These are phyloP conservation scores for Hyperoplus lanceolatus DNA, from an alignment of 2,797 vertebrate species.

Conservation along the genomic window DNA sequence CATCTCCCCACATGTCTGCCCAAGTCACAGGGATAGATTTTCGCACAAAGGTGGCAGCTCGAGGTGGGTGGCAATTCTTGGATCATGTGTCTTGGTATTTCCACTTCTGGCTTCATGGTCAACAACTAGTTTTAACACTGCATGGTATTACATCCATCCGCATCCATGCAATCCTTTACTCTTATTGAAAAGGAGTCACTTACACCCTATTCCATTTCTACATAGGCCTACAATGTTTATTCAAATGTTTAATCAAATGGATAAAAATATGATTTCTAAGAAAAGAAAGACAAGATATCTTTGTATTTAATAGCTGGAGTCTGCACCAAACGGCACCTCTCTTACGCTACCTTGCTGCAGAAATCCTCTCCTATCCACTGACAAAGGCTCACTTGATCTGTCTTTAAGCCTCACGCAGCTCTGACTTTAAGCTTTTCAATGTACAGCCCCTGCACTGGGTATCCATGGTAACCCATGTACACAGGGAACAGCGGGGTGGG, in stretches of 20 bases:
- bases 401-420: slow-evolving; percentile 39
- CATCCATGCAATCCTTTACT: not conserved
- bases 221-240: no score
- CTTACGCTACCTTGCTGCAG: slow-evolving; percentile 52
- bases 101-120: slow-evolving; percentile 52
- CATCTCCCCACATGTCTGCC: slow-evolving; percentile 49
- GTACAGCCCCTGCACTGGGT: slow-evolving; percentile 63
- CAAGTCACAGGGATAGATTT: slow-evolving; percentile 56
- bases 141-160: slow-evolving; percentile 7
- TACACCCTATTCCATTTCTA: not conserved
- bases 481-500: slow-evolving; percentile 68
- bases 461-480: slow-evolving; percentile 78
- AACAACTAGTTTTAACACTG: slow-evolving; percentile 65
- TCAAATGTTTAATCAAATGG: not conserved
- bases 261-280: not conserved
- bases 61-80: slow-evolving; percentile 51
- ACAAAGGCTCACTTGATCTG: slow-evolving; percentile 29
- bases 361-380: slow-evolving; percentile 37
- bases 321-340: slow-evolving; percentile 4
- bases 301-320: not conserved
- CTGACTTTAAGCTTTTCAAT: slow-evolving; percentile 67
- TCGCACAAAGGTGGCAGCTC: slow-evolving; percentile 65
- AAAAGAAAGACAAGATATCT: not conserved
- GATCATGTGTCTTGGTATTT: slow-evolving; percentile 62
- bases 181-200: not conserved